A percentile compares a stretch with the other conserved stretches of the same genome.
Conservation (phyloP, 2,888 invertebrate species). For the Merodon equestris region DNA sequence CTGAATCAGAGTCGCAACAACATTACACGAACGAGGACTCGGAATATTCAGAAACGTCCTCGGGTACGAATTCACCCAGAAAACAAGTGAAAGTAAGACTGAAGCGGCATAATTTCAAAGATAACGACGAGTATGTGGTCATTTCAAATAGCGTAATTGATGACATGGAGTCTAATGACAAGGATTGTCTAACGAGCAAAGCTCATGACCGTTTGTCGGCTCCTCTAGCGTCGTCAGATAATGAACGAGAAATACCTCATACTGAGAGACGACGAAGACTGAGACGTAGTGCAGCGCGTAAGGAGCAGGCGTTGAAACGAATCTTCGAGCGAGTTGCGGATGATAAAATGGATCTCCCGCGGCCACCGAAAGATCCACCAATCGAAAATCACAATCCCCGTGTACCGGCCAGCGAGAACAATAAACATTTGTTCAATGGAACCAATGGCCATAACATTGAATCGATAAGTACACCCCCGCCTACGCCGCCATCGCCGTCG, state of each 20-base stretch:
- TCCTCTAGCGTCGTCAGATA: neutral
- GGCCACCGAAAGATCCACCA: neutral
- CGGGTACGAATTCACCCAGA: neutral
- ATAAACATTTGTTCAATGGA: conserved; percentile 20
- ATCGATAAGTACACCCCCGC: conserved; percentile 51
- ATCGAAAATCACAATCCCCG: neutral
- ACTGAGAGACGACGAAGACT: conserved; percentile 19
- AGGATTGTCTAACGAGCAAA: neutral
- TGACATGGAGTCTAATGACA: neutral
- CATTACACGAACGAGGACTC: neutral
- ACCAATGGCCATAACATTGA: conserved; percentile 35
- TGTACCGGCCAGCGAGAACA: neutral
- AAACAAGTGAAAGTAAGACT: conserved; percentile 34
- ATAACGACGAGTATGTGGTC: conserved; percentile 15
- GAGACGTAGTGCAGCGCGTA: conserved; percentile 17
- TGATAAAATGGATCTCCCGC: neutral
- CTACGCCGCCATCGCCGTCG: conserved; percentile 44
- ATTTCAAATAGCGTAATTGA: conserved; percentile 26
- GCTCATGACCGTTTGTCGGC: neutral
- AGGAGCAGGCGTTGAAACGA: conserved; percentile 20
- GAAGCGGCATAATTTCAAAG: conserved; percentile 19
- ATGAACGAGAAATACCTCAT: neutral
- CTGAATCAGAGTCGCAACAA: neutral
- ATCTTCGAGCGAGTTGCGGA: conserved; percentile 29
- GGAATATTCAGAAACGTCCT: neutral